Base-by-base conservation (phyloP, 2,797 vertebrate genomes). In the Lycodopsis pacificus region DNA sequence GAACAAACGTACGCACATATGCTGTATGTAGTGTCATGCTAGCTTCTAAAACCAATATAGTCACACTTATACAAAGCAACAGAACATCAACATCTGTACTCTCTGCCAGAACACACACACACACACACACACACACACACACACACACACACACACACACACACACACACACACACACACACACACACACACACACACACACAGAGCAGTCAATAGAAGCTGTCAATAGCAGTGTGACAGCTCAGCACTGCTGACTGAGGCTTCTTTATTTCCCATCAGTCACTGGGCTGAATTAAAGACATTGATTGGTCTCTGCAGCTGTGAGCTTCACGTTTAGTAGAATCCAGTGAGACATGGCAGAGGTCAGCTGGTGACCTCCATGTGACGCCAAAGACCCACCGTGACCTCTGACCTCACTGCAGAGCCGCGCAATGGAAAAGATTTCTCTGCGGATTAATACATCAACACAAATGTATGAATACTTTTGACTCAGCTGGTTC, bases 241-340 rank as follows among this genome's bases (percentile, higher is more conserved):
- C 58, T 76, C 59, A 1, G 36, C 62, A 4, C 32, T 62, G 75
- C 77, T 70, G 75, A 78, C 74, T 56, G 53, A 61, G 53, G 53
- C 75, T 66, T 67, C 56, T 83, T 71, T 70, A 59, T 65, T 71
- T 61, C 68, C 51, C 76, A 82, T 84, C 57, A 77, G 15, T 86
- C 80, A 71, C 10, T 12, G 25, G 17, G 40, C 57, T 66, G 58
- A 74, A 75, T 80, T 69, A 75, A 72, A 80, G 40, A 19, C 71
- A 70, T 42, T 5, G 72, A 83, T 77, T 58, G 10, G 53, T 20
- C 19, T 17, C n/a, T 0, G 36, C 22, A 30, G 56, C 67, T 63
- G 63, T 10, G 13, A 58, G 73, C 77, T 61, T n/a, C 64, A 51
- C 66, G 44, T 30, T 38, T 7, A 61, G 49, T 7, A 13, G 44